Evolutionary conservation across 2,888 invertebrate genomes (phyloP).

Genomic region (Anorthoa munda): DNA sequence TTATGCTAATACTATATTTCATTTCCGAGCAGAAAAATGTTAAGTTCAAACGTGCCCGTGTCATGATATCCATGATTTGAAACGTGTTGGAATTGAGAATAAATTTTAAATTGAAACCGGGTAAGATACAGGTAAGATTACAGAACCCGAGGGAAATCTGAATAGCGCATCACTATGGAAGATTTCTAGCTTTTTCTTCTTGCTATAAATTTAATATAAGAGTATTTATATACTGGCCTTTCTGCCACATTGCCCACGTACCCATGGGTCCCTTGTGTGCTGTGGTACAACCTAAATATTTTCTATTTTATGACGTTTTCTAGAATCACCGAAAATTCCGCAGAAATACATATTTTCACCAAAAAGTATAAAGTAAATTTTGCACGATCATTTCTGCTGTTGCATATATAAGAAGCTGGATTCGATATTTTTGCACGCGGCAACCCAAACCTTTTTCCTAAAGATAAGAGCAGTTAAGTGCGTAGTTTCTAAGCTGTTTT

Average conservation of each 20-base stretch:
- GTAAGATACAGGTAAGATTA: conserved; percentile 76
- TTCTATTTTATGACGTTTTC: conserved; percentile 14
- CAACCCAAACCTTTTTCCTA: conserved; percentile 23
- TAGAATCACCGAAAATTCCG: not conserved
- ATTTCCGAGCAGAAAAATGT: conserved; percentile 58
- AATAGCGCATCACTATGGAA: conserved; percentile 68
- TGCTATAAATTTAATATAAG: conserved; percentile 61
- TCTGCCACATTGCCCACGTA: conserved; percentile 19
- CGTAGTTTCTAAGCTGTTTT: conserved; percentile 42
- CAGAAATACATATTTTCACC: not conserved
- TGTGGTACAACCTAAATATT: conserved; percentile 30
- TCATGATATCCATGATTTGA: conserved; percentile 64
- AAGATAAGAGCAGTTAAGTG: conserved; percentile 24
- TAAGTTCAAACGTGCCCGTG: conserved; percentile 59
- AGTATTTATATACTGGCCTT: conserved; percentile 53
- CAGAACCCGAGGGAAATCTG: conserved; percentile 75
- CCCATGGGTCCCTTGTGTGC: conserved; percentile 4
- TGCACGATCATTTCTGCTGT: conserved; percentile 3
- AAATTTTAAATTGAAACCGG: conserved; percentile 75
- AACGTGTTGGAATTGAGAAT: conserved; percentile 69
- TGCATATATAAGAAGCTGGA: conserved; percentile 28
- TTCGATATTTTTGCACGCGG: conserved; percentile 16
- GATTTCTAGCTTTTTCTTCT: conserved; percentile 66
- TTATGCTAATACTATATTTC: conserved; percentile 62
- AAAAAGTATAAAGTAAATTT: not conserved